Evolutionary conservation across 2,797 vertebrate genomes (phyloP).

Genomic region (Silurus lanzhouensis): DNA sequence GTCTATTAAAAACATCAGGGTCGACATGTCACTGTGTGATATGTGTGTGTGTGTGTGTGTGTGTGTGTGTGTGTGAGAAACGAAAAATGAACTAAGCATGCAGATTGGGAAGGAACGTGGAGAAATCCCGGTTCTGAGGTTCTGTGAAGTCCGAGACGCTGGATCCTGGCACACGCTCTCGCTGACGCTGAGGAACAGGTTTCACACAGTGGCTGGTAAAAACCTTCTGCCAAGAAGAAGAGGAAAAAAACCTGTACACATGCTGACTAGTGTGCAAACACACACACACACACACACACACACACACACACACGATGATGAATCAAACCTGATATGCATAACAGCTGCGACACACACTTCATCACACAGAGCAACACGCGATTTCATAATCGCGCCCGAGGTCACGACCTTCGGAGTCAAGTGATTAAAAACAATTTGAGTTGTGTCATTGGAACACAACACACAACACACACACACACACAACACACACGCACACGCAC

Average conservation of each 20-base stretch:
- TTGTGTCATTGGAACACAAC: too few species aligned
- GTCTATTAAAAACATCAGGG: not conserved
- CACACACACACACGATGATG: conserved; percentile 18
- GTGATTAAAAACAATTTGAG: too few species aligned
- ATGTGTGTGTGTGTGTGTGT: too few species aligned
- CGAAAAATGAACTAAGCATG: not conserved
- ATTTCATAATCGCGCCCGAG: conserved; percentile 36
- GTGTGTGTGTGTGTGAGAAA: not conserved
- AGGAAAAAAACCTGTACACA: conserved; percentile 15
- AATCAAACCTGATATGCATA: conserved; percentile 49
- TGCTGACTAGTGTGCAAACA: conserved; percentile 16
- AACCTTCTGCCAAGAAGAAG: conserved; percentile 20
- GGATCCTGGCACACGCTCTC: conserved; percentile 22
- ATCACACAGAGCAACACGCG: conserved; percentile 40
- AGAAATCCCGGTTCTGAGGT: not conserved
- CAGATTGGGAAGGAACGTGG: not conserved
- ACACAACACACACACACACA: too few species aligned
- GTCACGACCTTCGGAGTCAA: not conserved
- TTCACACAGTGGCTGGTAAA: conserved; percentile 37
- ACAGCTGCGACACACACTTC: conserved; percentile 52
- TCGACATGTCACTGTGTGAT: too few species aligned
- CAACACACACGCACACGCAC: too few species aligned
- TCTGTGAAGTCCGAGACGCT: not conserved
- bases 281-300: conserved; percentile 23
- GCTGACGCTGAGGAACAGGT: conserved; percentile 16